Evolutionary conservation across 2,888 invertebrate genomes (phyloP), one percentile per base, ranked within the genome.

Genomic region (Polymixis lichenea): DNA sequence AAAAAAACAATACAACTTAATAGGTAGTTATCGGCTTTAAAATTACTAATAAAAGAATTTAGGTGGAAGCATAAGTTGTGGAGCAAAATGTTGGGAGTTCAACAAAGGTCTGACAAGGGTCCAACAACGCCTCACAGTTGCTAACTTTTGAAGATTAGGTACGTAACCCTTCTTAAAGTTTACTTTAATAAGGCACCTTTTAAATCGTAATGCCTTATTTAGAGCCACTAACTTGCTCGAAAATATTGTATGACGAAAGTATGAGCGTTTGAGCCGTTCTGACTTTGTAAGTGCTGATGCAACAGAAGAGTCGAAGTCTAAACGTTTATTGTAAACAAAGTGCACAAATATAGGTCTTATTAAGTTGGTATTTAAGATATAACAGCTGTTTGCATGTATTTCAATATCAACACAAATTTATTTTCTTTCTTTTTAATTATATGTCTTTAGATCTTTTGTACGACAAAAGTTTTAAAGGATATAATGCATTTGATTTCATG

Each of bases 41-140:
- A 85, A 73, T 86, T 87, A 81, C 73, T 84, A 86, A 83, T 87
- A 81, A 87, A 89, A 86, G 82, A 88, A 87, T 86, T 86, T 85
- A 82, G 75, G 71, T 82, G 77, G 80, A 87, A 88, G 78, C 90
- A 87, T 90, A 90, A 93, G 89, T 91, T 90, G 82, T 78, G 80
- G 90, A 89, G 87, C 86, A 83, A 90, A 87, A 88, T 90, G 88
- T 90, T 90, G 68, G 68, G 82, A 92, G 90, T 90, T 92, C 90
- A 90, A 90, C 90, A 86, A 88, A 90, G 90, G 88, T 88, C 90
- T 92, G 93, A 94, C 92, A 92, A 93, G 94, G 94, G 94, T 93
- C 87, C 83, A 90, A 87, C 88, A 89, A 87, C 87, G 87, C 80
- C 85, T 86, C 83, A 83, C 87, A 86, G 86, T 88, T 84, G 83